phyloP scores from a whole-genome alignment of 2,888 invertebrate species.

The Sarcophaga caerulescens region DNA sequence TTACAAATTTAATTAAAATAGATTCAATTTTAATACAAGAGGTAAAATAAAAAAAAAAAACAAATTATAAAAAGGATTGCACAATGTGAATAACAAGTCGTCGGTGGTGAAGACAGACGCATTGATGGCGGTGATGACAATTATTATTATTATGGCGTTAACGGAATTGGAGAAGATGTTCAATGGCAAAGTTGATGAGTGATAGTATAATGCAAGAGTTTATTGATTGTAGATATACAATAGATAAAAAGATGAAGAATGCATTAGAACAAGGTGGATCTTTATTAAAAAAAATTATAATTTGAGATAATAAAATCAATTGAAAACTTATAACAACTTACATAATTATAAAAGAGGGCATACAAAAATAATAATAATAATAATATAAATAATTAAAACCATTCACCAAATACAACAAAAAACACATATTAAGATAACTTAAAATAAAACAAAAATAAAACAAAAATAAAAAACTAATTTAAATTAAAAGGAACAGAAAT shows the following conservation, averaged over 20 bases:
- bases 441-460: conserved; percentile 21
- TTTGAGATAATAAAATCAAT: conserved; percentile 2
- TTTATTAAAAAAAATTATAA: conserved; percentile 4
- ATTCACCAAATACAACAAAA: conserved; percentile 40
- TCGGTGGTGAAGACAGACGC: conserved; percentile 30
- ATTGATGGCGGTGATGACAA: conserved; percentile 53
- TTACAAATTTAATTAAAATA: conserved; percentile 34
- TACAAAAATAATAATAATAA: not conserved
- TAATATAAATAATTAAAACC: conserved; percentile 31
- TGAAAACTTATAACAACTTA: conserved; percentile 18
- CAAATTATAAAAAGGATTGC: conserved; percentile 10
- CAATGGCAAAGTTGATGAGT: conserved; percentile 52
- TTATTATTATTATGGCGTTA: not conserved
- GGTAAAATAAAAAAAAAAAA: not conserved
- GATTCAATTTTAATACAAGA: conserved; percentile 17
- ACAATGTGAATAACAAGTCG: conserved; percentile 22
- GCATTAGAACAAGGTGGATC: conserved; percentile 52
- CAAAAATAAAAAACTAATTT: conserved; percentile 30
- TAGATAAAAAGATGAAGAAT: conserved; percentile 52
- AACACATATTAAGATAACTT: conserved; percentile 38
- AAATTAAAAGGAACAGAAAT: conserved; percentile 1
- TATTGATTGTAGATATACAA: conserved; percentile 41
- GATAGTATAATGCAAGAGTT: conserved; percentile 46
- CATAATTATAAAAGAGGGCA: not conserved
- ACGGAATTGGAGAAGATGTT: conserved; percentile 45